phyloP scores from a whole-genome alignment of 2,797 vertebrate species.

The Rhinophrynus dorsalis region DNA sequence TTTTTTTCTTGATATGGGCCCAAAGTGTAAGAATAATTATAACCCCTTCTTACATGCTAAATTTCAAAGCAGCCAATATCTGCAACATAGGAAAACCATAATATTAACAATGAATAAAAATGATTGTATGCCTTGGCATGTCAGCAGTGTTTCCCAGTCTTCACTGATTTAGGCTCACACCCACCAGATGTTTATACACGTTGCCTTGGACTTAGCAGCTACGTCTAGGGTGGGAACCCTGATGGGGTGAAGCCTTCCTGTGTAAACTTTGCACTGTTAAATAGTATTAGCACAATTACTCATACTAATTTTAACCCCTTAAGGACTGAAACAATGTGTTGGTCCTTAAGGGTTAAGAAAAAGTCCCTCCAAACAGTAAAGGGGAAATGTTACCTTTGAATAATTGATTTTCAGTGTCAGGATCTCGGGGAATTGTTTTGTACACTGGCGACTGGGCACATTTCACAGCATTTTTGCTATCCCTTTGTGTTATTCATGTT shows the following conservation, averaged over 20 bases:
- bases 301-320: not conserved
- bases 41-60: too few species aligned
- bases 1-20: too few species aligned
- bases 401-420: not conserved
- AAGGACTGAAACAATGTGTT: too few species aligned
- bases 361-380: too few species aligned
- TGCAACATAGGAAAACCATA: not conserved
- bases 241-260: not conserved
- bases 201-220: not conserved
- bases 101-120: slow-evolving; percentile 18
- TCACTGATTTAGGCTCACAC: not conserved
- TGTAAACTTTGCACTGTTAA: not conserved
- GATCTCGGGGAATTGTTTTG: too few species aligned
- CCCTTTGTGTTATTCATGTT: too few species aligned
- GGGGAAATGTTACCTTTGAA: not conserved
- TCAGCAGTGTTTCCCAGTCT: slow-evolving; percentile 4
- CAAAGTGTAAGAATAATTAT: too few species aligned
- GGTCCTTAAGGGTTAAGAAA: too few species aligned
- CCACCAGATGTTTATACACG: slow-evolving; percentile 29
- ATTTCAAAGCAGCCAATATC: not conserved
- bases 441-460: too few species aligned
- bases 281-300: not conserved
- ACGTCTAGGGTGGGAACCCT: slow-evolving; percentile 11
- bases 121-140: not conserved
- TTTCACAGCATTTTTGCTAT: too few species aligned